These are phyloP conservation scores for Brachionus rubens DNA, from an alignment of 1,140 invertebrate genomes.

Conservation along the genomic window DNA sequence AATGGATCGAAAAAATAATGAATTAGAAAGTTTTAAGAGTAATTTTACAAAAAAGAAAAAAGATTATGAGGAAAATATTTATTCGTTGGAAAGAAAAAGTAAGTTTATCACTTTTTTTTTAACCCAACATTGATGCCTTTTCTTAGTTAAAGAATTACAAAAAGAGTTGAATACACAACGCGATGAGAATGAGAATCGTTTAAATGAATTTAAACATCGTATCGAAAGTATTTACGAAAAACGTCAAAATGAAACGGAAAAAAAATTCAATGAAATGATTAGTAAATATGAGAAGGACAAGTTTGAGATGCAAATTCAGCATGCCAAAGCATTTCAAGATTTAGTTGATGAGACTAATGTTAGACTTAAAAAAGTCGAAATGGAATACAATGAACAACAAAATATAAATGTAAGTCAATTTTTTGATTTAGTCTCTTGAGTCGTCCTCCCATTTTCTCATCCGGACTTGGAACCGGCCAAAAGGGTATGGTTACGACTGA, in stretches of 20 bases:
- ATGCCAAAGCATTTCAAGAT: constrained; percentile 60
- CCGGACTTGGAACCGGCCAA: too few relatives aligned
- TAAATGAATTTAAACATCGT: constrained; percentile 52
- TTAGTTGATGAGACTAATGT: constrained; percentile 59
- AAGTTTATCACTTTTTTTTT: constrained; percentile 35
- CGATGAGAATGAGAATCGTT: constrained; percentile 54
- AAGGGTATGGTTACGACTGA: too few relatives aligned
- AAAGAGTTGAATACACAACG: constrained; percentile 56
- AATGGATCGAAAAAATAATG: constrained; percentile 58
- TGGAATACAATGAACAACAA: constrained; percentile 57
- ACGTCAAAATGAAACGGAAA: constrained; percentile 52
- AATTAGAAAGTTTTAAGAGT: constrained; percentile 58
- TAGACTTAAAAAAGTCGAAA: constrained; percentile 57
- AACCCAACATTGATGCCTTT: constrained; percentile 46
- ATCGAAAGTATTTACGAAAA: constrained; percentile 50
- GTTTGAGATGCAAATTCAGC: constrained; percentile 59
- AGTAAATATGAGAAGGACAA: constrained; percentile 59
- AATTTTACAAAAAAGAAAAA: constrained; percentile 56
- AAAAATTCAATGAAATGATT: constrained; percentile 53
- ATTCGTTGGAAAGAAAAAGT: constrained; percentile 58
- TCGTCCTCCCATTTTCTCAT: not conserved
- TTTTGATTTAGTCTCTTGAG: not conserved
- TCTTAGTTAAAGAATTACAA: constrained; percentile 54
- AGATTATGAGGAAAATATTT: constrained; percentile 55
- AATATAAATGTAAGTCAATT: constrained; percentile 53